Conservation (phyloP, 2,113 vertebrate species). For the Seriola rivoliana region DNA sequence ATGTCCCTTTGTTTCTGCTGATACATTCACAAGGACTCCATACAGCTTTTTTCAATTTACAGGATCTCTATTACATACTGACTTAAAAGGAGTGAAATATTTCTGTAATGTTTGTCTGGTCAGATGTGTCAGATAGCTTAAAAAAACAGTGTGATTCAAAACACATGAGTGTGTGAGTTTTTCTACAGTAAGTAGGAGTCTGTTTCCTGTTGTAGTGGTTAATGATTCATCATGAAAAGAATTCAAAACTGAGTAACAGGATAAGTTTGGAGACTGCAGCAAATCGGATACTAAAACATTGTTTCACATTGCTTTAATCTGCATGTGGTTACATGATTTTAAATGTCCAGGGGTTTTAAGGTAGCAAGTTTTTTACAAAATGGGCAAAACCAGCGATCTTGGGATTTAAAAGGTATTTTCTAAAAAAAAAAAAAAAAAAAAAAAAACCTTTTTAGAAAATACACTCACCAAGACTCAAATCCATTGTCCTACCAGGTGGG, state of each 20-base stretch:
- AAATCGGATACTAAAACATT: not conserved
- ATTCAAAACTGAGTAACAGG: not conserved
- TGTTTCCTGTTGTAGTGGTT: not conserved
- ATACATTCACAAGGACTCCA: not conserved
- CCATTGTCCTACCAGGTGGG: slow-evolving; percentile 88
- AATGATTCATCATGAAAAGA: not conserved
- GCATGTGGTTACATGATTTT: not conserved
- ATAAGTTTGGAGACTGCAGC: not conserved
- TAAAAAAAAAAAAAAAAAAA: no score
- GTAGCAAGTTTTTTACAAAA: not conserved
- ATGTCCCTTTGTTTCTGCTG: not conserved
- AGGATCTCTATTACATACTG: not conserved
- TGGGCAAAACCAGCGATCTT: not conserved
- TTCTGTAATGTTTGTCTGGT: not conserved
- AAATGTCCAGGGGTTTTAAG: not conserved
- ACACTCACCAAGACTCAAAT: not conserved
- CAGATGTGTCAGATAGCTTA: not conserved
- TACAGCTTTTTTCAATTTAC: not conserved
- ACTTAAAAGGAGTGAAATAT: not conserved
- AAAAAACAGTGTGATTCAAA: not conserved
- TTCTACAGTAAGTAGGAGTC: not conserved
- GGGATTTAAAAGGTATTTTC: not conserved
- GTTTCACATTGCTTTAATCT: not conserved
- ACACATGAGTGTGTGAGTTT: not conserved
- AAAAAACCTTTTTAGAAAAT: no score